Evolutionary conservation across 2,113 vertebrate genomes (phyloP).

Genomic region (Notarius quadriscutis): DNA sequence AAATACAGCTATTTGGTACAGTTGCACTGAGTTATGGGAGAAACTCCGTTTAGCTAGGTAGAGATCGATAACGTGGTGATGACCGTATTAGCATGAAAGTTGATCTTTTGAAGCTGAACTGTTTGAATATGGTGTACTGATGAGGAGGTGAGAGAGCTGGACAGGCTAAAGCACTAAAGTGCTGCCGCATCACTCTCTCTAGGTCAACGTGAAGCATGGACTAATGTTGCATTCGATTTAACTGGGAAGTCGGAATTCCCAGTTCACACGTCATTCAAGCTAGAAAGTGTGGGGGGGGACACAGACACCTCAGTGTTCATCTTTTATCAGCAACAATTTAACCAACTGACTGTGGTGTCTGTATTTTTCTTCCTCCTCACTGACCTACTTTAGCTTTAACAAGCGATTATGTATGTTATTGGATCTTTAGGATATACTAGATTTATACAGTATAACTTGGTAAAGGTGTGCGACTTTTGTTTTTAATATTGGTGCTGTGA

Average conservation of each 20-base stretch:
- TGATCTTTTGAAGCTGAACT: not conserved
- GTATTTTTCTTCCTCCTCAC: not conserved
- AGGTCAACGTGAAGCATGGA: not conserved
- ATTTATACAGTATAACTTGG: not conserved
- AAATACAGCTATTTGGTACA: not conserved
- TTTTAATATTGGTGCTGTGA: not conserved
- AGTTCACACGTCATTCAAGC: not conserved
- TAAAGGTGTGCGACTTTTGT: not conserved
- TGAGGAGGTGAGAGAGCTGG: not conserved
- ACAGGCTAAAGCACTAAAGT: not conserved
- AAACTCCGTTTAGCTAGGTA: not conserved
- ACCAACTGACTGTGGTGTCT: not conserved
- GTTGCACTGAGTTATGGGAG: too few relatives aligned
- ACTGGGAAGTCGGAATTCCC: not conserved
- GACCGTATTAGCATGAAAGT: not conserved
- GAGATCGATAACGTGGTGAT: not conserved
- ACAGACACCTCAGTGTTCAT: not conserved
- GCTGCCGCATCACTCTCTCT: not conserved
- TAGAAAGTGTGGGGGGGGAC: not conserved
- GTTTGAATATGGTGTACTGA: not conserved
- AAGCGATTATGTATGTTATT: not conserved
- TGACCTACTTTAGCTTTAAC: not conserved
- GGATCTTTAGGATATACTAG: not conserved
- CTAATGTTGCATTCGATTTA: not conserved
- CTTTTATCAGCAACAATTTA: not conserved